A percentile compares a stretch with the other conserved stretches of the same genome.
These are phyloP conservation scores for Apis cerana DNA, from an alignment of 1,140 invertebrate species.

Conservation along the genomic window DNA sequence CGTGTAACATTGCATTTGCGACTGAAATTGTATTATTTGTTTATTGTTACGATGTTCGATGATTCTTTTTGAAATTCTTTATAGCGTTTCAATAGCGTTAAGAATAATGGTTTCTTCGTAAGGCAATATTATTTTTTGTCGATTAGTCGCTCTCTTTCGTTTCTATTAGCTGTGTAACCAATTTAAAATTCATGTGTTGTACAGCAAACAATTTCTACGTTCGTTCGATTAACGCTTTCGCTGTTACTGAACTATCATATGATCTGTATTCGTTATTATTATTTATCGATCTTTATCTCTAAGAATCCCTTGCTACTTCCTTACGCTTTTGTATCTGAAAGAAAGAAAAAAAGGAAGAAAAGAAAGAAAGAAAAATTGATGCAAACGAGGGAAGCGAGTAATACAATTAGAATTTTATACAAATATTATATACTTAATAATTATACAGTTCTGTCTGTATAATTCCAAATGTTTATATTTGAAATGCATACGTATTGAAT, in stretches of 20 bases:
- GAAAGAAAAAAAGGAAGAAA: too few species aligned
- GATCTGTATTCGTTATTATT: too few species aligned
- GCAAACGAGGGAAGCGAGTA: too few species aligned
- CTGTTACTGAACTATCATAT: too few species aligned
- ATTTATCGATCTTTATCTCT: too few species aligned
- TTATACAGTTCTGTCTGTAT: too few species aligned
- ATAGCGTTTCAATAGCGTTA: background rate
- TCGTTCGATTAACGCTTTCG: background rate
- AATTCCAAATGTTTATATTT: too few species aligned
- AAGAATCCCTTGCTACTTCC: too few species aligned
- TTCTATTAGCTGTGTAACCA: background rate
- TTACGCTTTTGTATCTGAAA: too few species aligned
- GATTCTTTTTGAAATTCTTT: background rate
- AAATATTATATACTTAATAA: too few species aligned
- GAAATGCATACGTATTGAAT: background rate
- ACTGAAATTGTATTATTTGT: slow-evolving; percentile 9
- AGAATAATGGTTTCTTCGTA: background rate
- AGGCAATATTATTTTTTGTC: background rate
- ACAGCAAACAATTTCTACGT: background rate
- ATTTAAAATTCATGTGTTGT: background rate
- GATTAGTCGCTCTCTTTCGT: background rate
- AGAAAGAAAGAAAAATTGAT: too few species aligned
- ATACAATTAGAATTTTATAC: too few species aligned
- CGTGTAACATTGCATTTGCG: background rate
- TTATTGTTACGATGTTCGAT: slow-evolving; percentile 1